These are phyloP conservation scores for Plotosus lineatus DNA, from an alignment of 2,113 vertebrate genomes.

Conservation along the genomic window DNA sequence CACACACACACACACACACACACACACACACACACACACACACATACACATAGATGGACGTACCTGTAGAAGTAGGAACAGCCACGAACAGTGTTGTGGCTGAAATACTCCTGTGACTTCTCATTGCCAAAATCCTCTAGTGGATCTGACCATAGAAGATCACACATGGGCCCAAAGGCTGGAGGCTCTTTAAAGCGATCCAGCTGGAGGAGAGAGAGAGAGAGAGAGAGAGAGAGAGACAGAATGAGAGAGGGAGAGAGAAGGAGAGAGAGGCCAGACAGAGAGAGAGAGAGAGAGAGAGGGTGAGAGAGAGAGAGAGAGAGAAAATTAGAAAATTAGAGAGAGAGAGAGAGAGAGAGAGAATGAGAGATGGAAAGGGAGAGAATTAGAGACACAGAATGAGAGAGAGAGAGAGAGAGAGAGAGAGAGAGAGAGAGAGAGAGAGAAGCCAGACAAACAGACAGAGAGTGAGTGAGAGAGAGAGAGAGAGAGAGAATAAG, in stretches of 20 bases:
- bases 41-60: neutral
- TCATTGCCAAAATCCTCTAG: slow-evolving; percentile 83
- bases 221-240: neutral
- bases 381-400: neutral
- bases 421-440: neutral
- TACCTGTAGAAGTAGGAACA: slow-evolving; percentile 85
- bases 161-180: slow-evolving; percentile 81
- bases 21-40: neutral
- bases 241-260: neutral
- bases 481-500: neutral
- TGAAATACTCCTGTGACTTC: slow-evolving; percentile 82
- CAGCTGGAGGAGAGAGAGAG: slow-evolving; percentile 64
- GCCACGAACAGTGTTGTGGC: slow-evolving; percentile 79
- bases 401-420: neutral
- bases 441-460: no score
- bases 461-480: neutral
- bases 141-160: slow-evolving; percentile 80
- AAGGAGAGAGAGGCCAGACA: no score
- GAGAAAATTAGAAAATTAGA: no score
- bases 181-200: slow-evolving; percentile 82
- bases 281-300: no score
- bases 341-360: neutral
- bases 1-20: neutral
- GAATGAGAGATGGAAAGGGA: neutral
- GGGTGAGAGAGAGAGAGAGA: no score